These are phyloP conservation scores for Adoxophyes honmai DNA, from an alignment of 1,140 invertebrate species.

Conservation along the genomic window DNA sequence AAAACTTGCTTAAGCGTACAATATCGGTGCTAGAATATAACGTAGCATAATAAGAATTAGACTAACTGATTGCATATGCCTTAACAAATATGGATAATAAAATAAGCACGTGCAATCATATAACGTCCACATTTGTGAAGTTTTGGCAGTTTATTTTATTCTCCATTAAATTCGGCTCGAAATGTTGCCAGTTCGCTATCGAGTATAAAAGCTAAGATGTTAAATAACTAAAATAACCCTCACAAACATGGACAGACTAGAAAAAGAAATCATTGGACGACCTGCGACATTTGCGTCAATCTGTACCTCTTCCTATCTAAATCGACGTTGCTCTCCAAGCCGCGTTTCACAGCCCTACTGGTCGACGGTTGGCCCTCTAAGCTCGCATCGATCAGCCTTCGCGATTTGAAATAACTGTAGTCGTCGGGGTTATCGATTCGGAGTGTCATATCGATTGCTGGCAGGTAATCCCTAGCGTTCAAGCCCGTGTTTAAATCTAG, in stretches of 20 bases:
- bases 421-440: constrained; percentile 46
- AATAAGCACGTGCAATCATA: neutral
- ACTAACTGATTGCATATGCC: constrained; percentile 7
- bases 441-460: constrained; percentile 39
- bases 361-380: constrained; percentile 44
- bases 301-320: constrained; percentile 61
- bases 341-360: constrained; percentile 58
- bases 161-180: too few relatives aligned
- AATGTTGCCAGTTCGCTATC: too few relatives aligned
- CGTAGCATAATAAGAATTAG: constrained; percentile 3
- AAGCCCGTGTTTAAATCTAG: constrained; percentile 42
- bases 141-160: neutral
- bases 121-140: constrained; percentile 4
- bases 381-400: constrained; percentile 52
- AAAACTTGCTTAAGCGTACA: constrained; percentile 4
- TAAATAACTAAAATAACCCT: neutral
- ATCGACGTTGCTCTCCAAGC: constrained; percentile 44
- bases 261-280: constrained; percentile 54
- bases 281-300: constrained; percentile 54
- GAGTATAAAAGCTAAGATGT: too few relatives aligned
- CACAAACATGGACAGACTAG: constrained; percentile 30
- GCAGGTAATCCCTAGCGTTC: constrained; percentile 34
- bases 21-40: constrained; percentile 5
- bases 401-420: constrained; percentile 49
- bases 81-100: constrained; percentile 1